Conservation (phyloP, 1,140 invertebrate genomes). For the Lysiphlebus fabarum region DNA sequence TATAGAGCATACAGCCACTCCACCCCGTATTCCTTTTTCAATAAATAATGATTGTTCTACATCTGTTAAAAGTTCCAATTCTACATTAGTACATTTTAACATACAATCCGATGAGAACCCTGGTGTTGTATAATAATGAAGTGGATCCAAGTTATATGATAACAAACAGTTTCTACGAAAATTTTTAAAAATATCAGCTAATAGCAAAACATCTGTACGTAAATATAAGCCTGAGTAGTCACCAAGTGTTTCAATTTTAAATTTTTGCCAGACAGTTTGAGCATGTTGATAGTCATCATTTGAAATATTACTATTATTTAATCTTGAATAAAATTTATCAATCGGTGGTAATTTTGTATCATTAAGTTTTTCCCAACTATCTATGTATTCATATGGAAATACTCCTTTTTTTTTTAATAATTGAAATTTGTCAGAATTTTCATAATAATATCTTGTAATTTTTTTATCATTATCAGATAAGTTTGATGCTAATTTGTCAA, state of each 20-base stretch:
- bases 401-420: constrained; percentile 12
- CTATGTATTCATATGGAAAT: constrained; percentile 39
- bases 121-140: not conserved
- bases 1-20: not conserved
- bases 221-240: constrained; percentile 20
- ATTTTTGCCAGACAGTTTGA: constrained; percentile 42
- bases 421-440: not conserved
- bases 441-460: no score
- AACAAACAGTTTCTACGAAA: not conserved
- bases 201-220: not conserved
- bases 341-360: constrained; percentile 35
- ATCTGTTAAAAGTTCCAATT: not conserved
- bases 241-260: constrained; percentile 35
- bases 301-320: not conserved
- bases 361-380: constrained; percentile 31
- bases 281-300: not conserved
- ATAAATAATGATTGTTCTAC: not conserved
- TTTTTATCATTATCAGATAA: no score
- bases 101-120: not conserved
- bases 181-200: constrained; percentile 4
- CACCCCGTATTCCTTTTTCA: not conserved
- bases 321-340: constrained; percentile 12
- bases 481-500: no score
- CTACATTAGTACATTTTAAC: not conserved
- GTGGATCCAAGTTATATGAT: not conserved